phyloP scores from a whole-genome alignment of 2,113 vertebrate species.

The Turnix velox region DNA sequence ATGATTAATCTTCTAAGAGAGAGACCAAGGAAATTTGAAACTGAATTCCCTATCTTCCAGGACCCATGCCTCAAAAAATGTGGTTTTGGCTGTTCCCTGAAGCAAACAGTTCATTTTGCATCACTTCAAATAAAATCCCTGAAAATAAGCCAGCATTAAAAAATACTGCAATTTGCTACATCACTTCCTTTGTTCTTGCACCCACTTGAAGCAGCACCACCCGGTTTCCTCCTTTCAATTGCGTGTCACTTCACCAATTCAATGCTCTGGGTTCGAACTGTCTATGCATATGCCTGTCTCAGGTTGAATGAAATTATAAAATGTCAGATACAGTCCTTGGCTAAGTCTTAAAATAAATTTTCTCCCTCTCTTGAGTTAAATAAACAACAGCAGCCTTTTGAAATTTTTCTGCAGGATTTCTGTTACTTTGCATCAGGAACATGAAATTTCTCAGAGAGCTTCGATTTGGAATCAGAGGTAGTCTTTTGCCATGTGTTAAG shows the following conservation, averaged over 20 bases:
- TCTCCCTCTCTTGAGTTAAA: not conserved
- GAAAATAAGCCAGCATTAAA: not conserved
- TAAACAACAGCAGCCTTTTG: not conserved
- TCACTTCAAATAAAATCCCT: not conserved
- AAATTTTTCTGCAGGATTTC: not conserved
- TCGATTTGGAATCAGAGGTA: not conserved
- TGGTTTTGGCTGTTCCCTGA: not conserved
- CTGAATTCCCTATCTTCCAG: not conserved
- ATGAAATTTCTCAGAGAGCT: not conserved
- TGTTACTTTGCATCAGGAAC: not conserved
- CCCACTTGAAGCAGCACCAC: not conserved
- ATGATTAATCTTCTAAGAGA: not conserved
- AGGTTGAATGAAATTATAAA: conserved; percentile 15
- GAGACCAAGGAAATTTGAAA: not conserved
- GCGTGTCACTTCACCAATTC: not conserved
- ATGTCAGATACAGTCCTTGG: not conserved
- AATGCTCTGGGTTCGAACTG: not conserved
- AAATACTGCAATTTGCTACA: not conserved
- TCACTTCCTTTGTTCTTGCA: not conserved
- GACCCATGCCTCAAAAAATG: not conserved
- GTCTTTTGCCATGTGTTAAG: not conserved
- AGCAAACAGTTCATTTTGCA: not conserved
- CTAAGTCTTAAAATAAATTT: not conserved
- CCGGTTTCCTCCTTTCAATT: not conserved
- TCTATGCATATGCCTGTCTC: not conserved